Percentiles rank a stretch among this genome's conserved stretches.
phyloP scores from a whole-genome alignment of 2,113 vertebrate species.

The Agelaius tricolor region DNA sequence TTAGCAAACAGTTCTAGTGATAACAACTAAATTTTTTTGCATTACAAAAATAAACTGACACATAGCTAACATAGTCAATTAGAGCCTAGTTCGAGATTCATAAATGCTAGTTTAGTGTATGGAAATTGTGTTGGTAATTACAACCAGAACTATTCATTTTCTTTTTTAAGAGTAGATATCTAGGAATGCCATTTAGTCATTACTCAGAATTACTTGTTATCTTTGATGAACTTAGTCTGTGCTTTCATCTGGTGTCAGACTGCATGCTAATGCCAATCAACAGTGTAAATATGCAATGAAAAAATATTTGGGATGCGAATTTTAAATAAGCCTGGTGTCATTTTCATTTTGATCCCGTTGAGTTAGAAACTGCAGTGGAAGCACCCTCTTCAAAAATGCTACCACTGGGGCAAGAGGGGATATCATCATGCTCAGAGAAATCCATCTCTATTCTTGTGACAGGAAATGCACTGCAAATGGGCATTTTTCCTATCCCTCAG shows the following conservation, averaged over 20 bases:
- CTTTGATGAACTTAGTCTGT: conserved; percentile 70
- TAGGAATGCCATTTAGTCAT: conserved; percentile 58
- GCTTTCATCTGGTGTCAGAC: conserved; percentile 39
- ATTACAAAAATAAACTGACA: conserved; percentile 26
- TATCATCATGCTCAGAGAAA: background rate
- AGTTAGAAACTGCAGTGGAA: background rate
- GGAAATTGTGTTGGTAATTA: conserved; percentile 23
- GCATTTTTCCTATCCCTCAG: background rate
- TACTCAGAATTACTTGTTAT: conserved; percentile 64
- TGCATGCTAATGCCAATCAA: conserved; percentile 65
- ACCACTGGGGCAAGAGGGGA: background rate
- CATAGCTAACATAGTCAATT: background rate
- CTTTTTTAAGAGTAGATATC: conserved; percentile 50
- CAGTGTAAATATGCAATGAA: conserved; percentile 10
- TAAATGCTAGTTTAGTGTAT: conserved; percentile 34
- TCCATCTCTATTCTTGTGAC: conserved; percentile 20
- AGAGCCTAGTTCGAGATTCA: conserved; percentile 18
- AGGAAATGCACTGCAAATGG: conserved; percentile 8
- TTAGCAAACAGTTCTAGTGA: conserved; percentile 55
- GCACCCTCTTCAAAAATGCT: background rate
- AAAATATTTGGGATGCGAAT: background rate
- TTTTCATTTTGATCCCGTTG: background rate
- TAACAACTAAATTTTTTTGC: conserved; percentile 14
- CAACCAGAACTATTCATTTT: conserved; percentile 23
- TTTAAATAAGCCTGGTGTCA: background rate